Percentiles rank a stretch among this genome's conserved stretches.
These are phyloP conservation scores for Drosophila ohnishii DNA, from an alignment of 1,140 invertebrate genomes.

Conservation along the genomic window DNA sequence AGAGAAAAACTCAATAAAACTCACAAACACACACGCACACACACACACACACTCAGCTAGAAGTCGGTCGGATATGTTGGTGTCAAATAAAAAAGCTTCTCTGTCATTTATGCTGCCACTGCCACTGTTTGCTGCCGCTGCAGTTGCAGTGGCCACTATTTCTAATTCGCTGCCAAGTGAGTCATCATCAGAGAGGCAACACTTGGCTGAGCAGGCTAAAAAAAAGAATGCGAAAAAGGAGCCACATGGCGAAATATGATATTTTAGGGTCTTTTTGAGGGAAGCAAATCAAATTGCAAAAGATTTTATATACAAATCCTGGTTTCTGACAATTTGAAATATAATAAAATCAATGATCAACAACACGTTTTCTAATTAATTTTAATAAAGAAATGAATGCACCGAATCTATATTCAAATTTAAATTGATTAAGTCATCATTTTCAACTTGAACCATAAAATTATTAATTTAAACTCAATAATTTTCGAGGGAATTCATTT, in stretches of 20 bases:
- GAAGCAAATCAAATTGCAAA: neutral
- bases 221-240: neutral
- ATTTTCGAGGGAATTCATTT: conserved; percentile 1
- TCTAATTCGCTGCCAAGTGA: conserved; percentile 63
- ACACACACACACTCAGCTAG: neutral
- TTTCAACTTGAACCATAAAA: conserved; percentile 5
- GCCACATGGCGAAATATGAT: conserved; percentile 18
- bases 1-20: conserved; percentile 9
- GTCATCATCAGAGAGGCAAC: conserved; percentile 49
- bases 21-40: conserved; percentile 6
- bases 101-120: conserved; percentile 44
- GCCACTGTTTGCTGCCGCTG: conserved; percentile 11
- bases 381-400: no score
- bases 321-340: neutral
- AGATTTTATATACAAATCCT: neutral
- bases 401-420: neutral
- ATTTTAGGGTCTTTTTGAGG: neutral
- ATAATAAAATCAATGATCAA: neutral
- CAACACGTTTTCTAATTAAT: neutral
- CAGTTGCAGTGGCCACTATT: conserved; percentile 52
- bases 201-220: conserved; percentile 17
- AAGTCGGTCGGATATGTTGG: conserved; percentile 4
- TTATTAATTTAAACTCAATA: conserved; percentile 33
- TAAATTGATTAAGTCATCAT: conserved; percentile 14
- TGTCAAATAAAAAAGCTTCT: conserved; percentile 52